Evolutionary conservation across 2,797 vertebrate species (phyloP), one percentile per base, ranked within the genome.

Genomic region (Acrocephalus scirpaceus): DNA sequence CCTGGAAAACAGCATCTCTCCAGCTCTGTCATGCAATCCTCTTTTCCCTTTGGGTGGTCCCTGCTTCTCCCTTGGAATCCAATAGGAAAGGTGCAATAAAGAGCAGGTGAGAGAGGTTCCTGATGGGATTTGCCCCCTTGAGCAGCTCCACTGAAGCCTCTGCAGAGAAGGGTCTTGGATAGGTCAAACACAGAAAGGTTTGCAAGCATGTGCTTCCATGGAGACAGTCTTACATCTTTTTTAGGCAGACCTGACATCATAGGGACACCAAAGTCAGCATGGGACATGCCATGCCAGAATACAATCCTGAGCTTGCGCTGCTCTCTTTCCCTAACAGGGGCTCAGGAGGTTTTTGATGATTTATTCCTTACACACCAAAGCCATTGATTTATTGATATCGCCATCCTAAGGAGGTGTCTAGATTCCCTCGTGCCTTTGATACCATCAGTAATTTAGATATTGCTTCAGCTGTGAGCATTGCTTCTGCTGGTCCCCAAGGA

Each of bases 381-480:
- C 45, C 32, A 36, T 8, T 18, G 27, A 57, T 32, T 69, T 86
- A 66, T 44, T 74, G 45, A 12, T 51, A 56, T 25, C 5, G n/a
- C 83, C 42, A 16, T 53, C 38, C n/a, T 22, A 69, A 61, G 30
- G 62, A 40, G 45, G 11, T 20, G 19, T 27, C 51, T 44, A 14
- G 15, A 81, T 45, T 86, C 27, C 16, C 44, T 64, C 23, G 8
- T 1, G 7, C 25, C 7, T 86, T 45, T 71, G n/a, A 71, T 64
- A 32, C 9, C 29, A 29, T 66, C 51, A 38, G 17, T 75, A 73
- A 90, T 66, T 71, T 74, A 60, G 29, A 15, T 21, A 26, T 61
- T 2, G 1, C 20, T 83, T 66, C 17, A 62, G 18, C 53, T 77
- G 21, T 45, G n/a, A 88, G 25, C 51, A 60, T 38, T 0, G 0